Conservation (phyloP, 1,140 invertebrate genomes). For the Ceratitis capitata region DNA sequence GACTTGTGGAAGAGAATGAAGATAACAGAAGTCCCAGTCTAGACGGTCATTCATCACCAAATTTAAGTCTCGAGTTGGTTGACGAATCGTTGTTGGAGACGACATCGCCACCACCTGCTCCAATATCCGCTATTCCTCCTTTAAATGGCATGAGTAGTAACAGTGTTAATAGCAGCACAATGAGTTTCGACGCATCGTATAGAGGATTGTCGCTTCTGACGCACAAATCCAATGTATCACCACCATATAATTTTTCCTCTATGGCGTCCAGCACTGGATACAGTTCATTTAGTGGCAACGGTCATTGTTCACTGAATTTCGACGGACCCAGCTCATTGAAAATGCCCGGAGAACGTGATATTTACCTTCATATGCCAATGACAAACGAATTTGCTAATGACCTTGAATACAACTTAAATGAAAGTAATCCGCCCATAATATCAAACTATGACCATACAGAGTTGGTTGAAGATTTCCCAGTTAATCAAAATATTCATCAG, state of each 20-base stretch:
- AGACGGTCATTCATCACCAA: constrained; percentile 57
- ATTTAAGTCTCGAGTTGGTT: constrained; percentile 58
- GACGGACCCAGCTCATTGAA: constrained; percentile 53
- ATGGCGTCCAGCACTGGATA: constrained; percentile 39
- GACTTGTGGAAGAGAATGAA: constrained; percentile 57
- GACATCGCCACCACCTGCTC: background rate
- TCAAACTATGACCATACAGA: constrained; percentile 62
- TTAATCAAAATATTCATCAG: constrained; percentile 55
- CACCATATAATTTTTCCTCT: constrained; percentile 43
- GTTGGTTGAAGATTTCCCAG: constrained; percentile 63
- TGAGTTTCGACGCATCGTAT: constrained; percentile 27
- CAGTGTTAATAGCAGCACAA: background rate
- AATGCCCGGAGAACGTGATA: constrained; percentile 52
- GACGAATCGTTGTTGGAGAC: constrained; percentile 48
- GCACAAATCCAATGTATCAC: constrained; percentile 10
- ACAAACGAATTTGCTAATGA: constrained; percentile 46
- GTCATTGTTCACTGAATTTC: constrained; percentile 28
- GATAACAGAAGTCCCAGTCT: constrained; percentile 51
- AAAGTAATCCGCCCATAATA: constrained; percentile 60
- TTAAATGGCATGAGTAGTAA: constrained; percentile 42
- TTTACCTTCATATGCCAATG: constrained; percentile 43
- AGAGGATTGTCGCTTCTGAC: background rate
- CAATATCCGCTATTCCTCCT: background rate
- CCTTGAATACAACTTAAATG: constrained; percentile 56
- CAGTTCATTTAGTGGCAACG: constrained; percentile 35